Evolutionary conservation across 2,888 invertebrate genomes (phyloP).

Genomic region (Drosophila sordidula): DNA sequence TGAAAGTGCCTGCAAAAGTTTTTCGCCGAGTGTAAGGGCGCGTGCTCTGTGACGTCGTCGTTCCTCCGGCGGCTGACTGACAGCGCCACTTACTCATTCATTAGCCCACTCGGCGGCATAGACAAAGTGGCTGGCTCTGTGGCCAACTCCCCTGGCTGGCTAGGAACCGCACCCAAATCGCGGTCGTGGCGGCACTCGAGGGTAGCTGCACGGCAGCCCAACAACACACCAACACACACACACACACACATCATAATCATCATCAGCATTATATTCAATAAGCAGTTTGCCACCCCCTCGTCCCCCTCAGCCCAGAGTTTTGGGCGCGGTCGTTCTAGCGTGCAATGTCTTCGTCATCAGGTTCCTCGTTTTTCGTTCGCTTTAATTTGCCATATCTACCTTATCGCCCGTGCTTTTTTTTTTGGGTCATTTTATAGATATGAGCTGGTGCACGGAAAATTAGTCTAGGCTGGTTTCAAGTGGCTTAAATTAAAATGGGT

Average conservation of each 20-base stretch:
- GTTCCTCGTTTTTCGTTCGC: slow-evolving; percentile 21
- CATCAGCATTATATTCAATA: slow-evolving; percentile 42
- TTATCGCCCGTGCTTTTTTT: slow-evolving; percentile 16
- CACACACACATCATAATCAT: slow-evolving; percentile 21
- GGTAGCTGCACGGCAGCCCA: slow-evolving; percentile 40
- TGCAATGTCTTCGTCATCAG: slow-evolving; percentile 53
- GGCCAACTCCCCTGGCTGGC: slow-evolving; percentile 26
- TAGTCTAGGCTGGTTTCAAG: slow-evolving; percentile 13
- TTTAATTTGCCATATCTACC: slow-evolving; percentile 35
- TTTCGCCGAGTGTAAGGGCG: slow-evolving; percentile 16
- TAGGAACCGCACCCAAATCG: slow-evolving; percentile 47
- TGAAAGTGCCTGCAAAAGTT: too few species aligned
- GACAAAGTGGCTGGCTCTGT: slow-evolving; percentile 54
- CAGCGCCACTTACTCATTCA: slow-evolving; percentile 61
- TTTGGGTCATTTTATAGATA: slow-evolving; percentile 38
- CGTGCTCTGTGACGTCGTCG: slow-evolving; percentile 24
- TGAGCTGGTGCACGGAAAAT: slow-evolving; percentile 13
- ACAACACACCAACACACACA: slow-evolving; percentile 20
- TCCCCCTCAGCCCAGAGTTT: slow-evolving; percentile 3
- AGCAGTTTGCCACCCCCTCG: slow-evolving; percentile 24
- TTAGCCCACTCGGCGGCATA: slow-evolving; percentile 30
- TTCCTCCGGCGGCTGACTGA: slow-evolving; percentile 26
- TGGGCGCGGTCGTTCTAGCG: slow-evolving; percentile 50
- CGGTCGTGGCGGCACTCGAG: slow-evolving; percentile 14
- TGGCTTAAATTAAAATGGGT: slow-evolving; percentile 12